Evolutionary conservation across 2,797 vertebrate species (phyloP), one percentile per base, ranked within the genome.

Genomic region (Fringilla coelebs): DNA sequence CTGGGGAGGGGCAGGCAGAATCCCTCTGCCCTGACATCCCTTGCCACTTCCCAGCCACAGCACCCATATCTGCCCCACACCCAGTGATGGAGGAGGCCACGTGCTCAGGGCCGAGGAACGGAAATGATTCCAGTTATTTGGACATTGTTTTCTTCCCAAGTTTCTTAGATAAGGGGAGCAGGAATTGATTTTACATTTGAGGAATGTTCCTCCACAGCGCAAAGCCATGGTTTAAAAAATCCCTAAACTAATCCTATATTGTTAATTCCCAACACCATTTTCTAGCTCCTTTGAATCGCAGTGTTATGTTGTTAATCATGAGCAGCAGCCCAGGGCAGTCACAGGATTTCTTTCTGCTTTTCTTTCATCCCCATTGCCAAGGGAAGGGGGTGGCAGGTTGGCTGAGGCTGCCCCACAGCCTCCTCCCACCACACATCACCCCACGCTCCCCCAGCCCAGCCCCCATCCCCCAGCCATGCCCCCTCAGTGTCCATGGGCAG

Each of bases 131-230:
- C 12, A 43, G 57, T 60, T 63, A 55, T 75, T 87, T 38, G 17
- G 41, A 38, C 20, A 13, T 48, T 48, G 34, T 67, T 68, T 63
- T 40, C 19, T 62, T 55, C 43, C 10, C 43, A 66, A 32, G 48
- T 45, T 61, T 85, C 52, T 91, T 65, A 73, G n/a, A 62, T 70
- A 90, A 84, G 60, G 26, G 48, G 28, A 77, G 41, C 34, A 77
- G 77, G 67, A 89, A 72, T 78, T 84, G 54, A 76, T 93, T 95
- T 74, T 87, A 72, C 68, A 58, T 80, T 65, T 84, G 73, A 71
- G 51, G 32, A 78, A 70, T 43, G 36, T 68, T 79, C 61, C 58
- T 34, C 28, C 29, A 31, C 13, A 31, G 60, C 45, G 41, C 40
- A 88, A 90, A 93, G 38, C 31, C 0, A 0, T 65, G 58, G 57